Conservation (phyloP, 1,140 invertebrate species). For the Sipha flava region DNA sequence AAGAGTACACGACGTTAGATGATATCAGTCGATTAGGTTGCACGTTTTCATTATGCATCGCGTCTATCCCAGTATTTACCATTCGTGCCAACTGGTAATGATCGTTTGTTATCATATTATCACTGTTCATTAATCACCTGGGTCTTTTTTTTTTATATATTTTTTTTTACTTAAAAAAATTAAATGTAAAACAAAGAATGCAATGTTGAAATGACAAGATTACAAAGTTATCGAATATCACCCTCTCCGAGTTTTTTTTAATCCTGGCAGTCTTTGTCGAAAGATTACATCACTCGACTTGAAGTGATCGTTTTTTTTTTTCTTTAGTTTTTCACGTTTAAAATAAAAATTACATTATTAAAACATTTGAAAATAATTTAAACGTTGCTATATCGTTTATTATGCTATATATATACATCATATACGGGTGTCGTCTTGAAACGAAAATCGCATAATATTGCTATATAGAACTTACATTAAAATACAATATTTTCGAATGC, state of each 20-base stretch:
- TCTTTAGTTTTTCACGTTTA: background rate
- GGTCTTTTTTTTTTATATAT: background rate
- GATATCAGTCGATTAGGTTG: conserved; percentile 2
- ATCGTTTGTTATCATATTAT: conserved; percentile 30
- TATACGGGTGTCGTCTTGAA: too few species aligned
- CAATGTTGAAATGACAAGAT: conserved; percentile 9
- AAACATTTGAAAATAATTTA: background rate
- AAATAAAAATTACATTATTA: background rate
- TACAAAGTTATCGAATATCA: conserved; percentile 3
- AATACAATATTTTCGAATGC: too few species aligned
- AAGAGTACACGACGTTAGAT: conserved; percentile 13
- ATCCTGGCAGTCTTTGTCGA: background rate
- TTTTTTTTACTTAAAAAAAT: conserved; percentile 3
- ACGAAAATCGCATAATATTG: too few species aligned
- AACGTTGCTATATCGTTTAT: background rate
- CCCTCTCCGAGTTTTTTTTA: background rate
- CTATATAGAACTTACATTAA: too few species aligned
- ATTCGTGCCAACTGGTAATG: conserved; percentile 32
- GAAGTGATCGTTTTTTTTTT: background rate
- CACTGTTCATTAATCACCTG: conserved; percentile 29
- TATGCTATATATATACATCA: too few species aligned
- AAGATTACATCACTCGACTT: conserved; percentile 4
- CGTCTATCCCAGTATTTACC: conserved; percentile 21
- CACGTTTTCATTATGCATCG: conserved; percentile 24
- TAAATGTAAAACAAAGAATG: conserved; percentile 28